Evolutionary conservation across 2,113 vertebrate species (phyloP).

Genomic region (Gobius niger): DNA sequence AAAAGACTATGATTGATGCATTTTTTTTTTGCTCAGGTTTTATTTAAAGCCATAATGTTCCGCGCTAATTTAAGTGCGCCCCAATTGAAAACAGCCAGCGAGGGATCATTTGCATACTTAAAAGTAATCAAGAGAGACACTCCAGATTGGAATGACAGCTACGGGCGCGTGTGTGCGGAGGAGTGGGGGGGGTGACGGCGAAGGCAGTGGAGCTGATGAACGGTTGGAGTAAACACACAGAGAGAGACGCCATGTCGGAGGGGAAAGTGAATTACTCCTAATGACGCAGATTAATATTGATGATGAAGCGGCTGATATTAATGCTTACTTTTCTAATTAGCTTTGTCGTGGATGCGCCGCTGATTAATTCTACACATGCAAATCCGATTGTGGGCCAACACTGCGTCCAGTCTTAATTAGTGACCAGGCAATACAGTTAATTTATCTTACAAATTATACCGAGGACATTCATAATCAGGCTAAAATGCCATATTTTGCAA

Average conservation of each 20-base stretch:
- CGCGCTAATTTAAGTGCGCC: conserved; percentile 17
- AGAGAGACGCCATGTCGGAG: conserved; percentile 18
- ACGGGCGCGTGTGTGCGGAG: not conserved
- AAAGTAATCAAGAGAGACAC: conserved; percentile 25
- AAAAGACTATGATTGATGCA: not conserved
- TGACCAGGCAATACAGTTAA: not conserved
- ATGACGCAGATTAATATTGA: conserved; percentile 72
- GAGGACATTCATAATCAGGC: not conserved
- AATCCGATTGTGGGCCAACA: conserved; percentile 41
- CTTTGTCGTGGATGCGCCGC: conserved; percentile 57
- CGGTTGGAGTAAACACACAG: conserved; percentile 19
- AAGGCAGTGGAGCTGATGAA: conserved; percentile 48
- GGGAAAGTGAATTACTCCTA: conserved; percentile 66
- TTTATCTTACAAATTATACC: not conserved
- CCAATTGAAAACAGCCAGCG: conserved; percentile 8
- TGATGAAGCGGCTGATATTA: conserved; percentile 70
- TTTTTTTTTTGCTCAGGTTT: not conserved
- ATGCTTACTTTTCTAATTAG: conserved; percentile 71
- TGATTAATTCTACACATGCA: conserved; percentile 57
- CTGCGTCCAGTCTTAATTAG: conserved; percentile 1
- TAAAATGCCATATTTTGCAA: too few species aligned
- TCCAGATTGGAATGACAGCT: conserved; percentile 23
- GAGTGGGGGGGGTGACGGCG: conserved; percentile 42
- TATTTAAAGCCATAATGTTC: conserved; percentile 18
- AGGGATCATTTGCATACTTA: conserved; percentile 37